These are phyloP conservation scores for Goniozus legneri DNA, from an alignment of 1,140 invertebrate genomes.

Conservation along the genomic window DNA sequence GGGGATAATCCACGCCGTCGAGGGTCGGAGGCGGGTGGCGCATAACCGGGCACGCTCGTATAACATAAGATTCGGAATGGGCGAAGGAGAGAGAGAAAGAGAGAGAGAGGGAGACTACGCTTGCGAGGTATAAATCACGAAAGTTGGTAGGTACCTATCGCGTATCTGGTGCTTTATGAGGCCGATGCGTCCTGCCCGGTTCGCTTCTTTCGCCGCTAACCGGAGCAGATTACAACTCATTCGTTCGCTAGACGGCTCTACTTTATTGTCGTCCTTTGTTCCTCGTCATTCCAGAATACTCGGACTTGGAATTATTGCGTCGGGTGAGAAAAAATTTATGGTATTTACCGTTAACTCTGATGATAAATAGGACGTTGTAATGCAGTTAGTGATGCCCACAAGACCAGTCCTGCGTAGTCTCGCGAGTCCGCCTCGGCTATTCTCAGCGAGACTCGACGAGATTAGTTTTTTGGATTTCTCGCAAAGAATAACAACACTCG, in stretches of 20 bases:
- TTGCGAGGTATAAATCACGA: slow-evolving; percentile 3
- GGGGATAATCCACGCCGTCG: slow-evolving; percentile 10
- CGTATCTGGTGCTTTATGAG: slow-evolving; percentile 3
- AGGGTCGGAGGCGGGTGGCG: too few relatives aligned
- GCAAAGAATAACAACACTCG: too few relatives aligned
- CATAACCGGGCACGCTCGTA: background rate
- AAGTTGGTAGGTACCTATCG: slow-evolving; percentile 1
- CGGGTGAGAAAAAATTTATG: background rate
- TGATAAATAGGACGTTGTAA: too few relatives aligned
- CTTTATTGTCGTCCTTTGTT: background rate
- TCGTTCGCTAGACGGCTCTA: background rate
- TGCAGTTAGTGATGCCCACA: too few relatives aligned
- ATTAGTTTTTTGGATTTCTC: too few relatives aligned
- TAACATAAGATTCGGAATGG: background rate
- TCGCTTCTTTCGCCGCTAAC: background rate
- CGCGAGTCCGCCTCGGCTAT: too few relatives aligned
- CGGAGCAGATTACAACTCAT: too few relatives aligned
- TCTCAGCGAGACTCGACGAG: too few relatives aligned
- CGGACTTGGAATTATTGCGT: background rate
- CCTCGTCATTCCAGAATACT: background rate
- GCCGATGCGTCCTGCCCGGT: background rate
- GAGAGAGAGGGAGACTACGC: background rate
- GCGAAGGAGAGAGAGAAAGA: too few relatives aligned
- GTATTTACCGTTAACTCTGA: background rate
- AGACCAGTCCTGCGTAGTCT: too few relatives aligned